These are phyloP conservation scores for Drosophila meridionalis DNA, from an alignment of 2,888 invertebrate species.

Conservation along the genomic window DNA sequence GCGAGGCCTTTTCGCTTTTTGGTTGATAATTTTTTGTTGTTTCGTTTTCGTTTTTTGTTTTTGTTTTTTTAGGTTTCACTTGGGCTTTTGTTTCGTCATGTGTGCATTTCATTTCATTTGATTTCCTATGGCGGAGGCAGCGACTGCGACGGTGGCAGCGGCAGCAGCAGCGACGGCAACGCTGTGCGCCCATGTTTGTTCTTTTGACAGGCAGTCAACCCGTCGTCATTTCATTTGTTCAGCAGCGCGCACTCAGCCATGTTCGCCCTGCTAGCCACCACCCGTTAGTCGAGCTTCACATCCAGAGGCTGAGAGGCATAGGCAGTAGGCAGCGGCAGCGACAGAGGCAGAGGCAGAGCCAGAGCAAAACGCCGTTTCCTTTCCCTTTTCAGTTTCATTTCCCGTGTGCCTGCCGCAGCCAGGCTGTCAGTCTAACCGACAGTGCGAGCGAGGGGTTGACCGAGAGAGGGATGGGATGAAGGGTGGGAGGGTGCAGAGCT, in stretches of 20 bases:
- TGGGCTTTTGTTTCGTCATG: slow-evolving; percentile 79
- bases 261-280: slow-evolving; percentile 54
- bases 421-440: slow-evolving; percentile 75
- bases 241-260: slow-evolving; percentile 78
- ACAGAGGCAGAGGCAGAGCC: slow-evolving; percentile 30
- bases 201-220: slow-evolving; percentile 85
- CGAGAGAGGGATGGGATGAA: slow-evolving; percentile 1
- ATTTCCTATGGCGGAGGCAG: slow-evolving; percentile 76
- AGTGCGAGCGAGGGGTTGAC: slow-evolving; percentile 20
- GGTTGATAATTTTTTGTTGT: slow-evolving; percentile 71
- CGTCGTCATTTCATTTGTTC: slow-evolving; percentile 84
- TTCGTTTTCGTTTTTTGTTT: slow-evolving; percentile 31
- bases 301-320: slow-evolving; percentile 10
- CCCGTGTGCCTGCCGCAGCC: slow-evolving; percentile 68
- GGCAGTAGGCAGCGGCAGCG: background rate
- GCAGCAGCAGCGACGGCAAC: slow-evolving; percentile 41
- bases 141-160: slow-evolving; percentile 26
- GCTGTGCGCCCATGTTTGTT: slow-evolving; percentile 83
- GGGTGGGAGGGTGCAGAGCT: slow-evolving; percentile 10
- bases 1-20: slow-evolving; percentile 65
- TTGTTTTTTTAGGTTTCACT: slow-evolving; percentile 59
- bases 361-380: slow-evolving; percentile 78
- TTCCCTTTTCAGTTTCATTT: slow-evolving; percentile 83
- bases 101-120: slow-evolving; percentile 81
- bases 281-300: slow-evolving; percentile 54